Evolutionary conservation across 2,797 vertebrate species (phyloP).

Genomic region (Dallia pectoralis): DNA sequence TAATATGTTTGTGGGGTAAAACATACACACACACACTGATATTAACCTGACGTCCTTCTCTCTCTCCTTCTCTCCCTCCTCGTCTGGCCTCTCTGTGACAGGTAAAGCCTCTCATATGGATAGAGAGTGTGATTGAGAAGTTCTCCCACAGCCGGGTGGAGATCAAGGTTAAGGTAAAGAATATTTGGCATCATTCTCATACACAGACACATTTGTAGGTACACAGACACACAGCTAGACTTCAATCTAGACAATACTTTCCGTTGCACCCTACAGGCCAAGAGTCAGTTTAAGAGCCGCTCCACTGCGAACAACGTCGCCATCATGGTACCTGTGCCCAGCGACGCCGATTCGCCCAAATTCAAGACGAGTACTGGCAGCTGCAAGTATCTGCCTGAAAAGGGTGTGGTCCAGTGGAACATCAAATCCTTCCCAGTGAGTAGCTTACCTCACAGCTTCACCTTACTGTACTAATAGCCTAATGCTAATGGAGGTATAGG

Average conservation of each 20-base stretch:
- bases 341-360: conserved; percentile 81
- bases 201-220: too few relatives aligned
- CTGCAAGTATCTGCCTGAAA: conserved; percentile 81
- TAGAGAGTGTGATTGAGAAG: conserved; percentile 82
- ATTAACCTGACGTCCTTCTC: background rate
- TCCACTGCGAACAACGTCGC: conserved; percentile 82
- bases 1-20: too few relatives aligned
- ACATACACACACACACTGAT: background rate
- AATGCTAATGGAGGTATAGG: background rate
- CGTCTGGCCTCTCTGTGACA: conserved; percentile 46
- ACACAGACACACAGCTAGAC: too few relatives aligned
- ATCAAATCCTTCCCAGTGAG: conserved; percentile 83
- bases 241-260: too few relatives aligned
- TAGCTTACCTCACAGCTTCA: conserved; percentile 17
- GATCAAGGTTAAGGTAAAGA: conserved; percentile 83
- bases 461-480: background rate
- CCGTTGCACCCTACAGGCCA: conserved; percentile 63
- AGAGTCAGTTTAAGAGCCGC: conserved; percentile 80
- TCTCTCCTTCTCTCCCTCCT: background rate
- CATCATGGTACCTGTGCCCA: conserved; percentile 81
- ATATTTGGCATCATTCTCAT: conserved; percentile 8
- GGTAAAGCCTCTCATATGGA: conserved; percentile 85
- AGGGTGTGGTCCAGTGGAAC: conserved; percentile 77
- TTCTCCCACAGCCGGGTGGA: conserved; percentile 83
- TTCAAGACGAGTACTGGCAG: conserved; percentile 81